Evolutionary conservation across 2,888 invertebrate species (phyloP).

Genomic region (Mantis religiosa): DNA sequence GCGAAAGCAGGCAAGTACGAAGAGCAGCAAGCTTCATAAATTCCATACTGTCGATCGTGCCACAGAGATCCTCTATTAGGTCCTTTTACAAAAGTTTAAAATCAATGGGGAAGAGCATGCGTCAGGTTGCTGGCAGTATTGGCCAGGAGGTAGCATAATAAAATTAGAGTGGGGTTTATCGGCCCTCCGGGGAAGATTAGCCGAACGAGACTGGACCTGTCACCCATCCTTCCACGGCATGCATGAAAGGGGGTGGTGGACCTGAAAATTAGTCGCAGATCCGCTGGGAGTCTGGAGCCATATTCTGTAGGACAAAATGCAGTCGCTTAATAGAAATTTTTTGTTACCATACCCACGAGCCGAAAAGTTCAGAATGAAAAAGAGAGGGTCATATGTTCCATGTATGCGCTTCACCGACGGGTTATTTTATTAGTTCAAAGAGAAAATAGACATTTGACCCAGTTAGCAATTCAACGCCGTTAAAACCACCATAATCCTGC

Average conservation of each 20-base stretch:
- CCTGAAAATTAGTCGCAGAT: not conserved
- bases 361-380: not conserved
- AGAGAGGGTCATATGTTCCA: not conserved
- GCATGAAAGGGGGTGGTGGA: not conserved
- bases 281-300: not conserved
- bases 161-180: not conserved
- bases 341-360: not conserved
- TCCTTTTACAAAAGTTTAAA: not conserved
- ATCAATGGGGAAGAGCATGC: not conserved
- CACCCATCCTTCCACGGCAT: not conserved
- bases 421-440: not conserved
- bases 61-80: not conserved
- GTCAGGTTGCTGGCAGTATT: not conserved
- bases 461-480: not conserved
- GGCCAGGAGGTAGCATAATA: not conserved
- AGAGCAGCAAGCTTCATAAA: not conserved
- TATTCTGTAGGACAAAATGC: not conserved
- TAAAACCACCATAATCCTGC: not conserved
- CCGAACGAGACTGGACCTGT: not conserved
- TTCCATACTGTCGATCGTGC: not conserved
- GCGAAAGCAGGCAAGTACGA: not conserved
- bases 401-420: not conserved
- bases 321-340: not conserved
- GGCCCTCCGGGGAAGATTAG: not conserved
- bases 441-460: not conserved